Percentiles rank a stretch among this genome's conserved stretches.
These are phyloP conservation scores for Etia nguti DNA, from an alignment of 2,113 vertebrate species.

Conservation along the genomic window DNA sequence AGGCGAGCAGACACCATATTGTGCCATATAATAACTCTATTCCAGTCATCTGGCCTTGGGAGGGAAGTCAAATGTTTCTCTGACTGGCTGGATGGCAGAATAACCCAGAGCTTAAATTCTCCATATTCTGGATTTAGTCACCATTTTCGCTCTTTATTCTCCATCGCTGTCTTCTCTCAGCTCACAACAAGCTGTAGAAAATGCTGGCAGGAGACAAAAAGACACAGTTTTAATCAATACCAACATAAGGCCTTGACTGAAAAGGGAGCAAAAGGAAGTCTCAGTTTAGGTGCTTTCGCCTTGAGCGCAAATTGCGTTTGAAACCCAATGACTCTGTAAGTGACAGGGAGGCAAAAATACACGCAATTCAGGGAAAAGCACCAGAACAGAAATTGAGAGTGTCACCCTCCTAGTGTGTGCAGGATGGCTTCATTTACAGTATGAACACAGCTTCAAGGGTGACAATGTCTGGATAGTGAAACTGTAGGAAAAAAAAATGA, in stretches of 20 bases:
- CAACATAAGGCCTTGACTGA: slow-evolving; percentile 55
- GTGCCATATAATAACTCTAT: slow-evolving; percentile 36
- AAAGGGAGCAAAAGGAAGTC: slow-evolving; percentile 14
- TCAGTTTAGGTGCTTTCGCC: slow-evolving; percentile 27
- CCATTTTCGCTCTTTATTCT: slow-evolving; percentile 6
- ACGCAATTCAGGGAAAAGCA: slow-evolving; percentile 8
- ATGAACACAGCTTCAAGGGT: background rate
- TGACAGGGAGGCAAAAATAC: background rate
- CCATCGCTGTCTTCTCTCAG: slow-evolving; percentile 38
- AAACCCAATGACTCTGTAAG: slow-evolving; percentile 29
- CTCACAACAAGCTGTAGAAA: slow-evolving; percentile 47
- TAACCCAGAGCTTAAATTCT: background rate
- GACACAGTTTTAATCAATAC: slow-evolving; percentile 65
- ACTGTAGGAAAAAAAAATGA: slow-evolving; percentile 10
- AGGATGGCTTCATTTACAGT: background rate
- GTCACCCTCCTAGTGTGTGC: background rate
- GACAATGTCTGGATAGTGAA: slow-evolving; percentile 13
- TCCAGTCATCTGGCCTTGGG: slow-evolving; percentile 32
- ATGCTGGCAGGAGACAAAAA: slow-evolving; percentile 59
- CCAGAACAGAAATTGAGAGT: background rate
- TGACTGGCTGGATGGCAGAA: slow-evolving; percentile 5
- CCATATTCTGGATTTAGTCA: slow-evolving; percentile 20
- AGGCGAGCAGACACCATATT: slow-evolving; percentile 24
- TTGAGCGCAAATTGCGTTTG: slow-evolving; percentile 47
- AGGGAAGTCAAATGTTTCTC: slow-evolving; percentile 17